phyloP scores from a whole-genome alignment of 2,888 invertebrate species.

The Yponomeuta malinellus region DNA sequence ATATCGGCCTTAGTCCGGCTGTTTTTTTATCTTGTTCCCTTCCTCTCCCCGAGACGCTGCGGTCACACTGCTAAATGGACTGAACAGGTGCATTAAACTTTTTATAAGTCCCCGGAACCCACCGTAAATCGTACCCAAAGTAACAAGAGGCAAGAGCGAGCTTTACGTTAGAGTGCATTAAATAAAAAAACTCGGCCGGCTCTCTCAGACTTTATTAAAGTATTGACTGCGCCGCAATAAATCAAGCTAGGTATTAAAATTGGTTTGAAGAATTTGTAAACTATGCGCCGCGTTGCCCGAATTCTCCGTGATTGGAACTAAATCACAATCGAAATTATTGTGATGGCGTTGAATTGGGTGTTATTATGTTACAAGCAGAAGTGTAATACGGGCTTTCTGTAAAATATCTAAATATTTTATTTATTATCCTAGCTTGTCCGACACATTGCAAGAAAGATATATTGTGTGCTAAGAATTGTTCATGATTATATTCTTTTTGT shows the following conservation, averaged over 20 bases:
- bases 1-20: too few species aligned
- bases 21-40: conserved; percentile 24
- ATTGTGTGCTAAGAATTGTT: too few species aligned
- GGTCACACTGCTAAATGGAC: conserved; percentile 57
- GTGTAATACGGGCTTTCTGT: not conserved
- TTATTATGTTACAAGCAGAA: not conserved
- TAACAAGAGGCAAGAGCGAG: conserved; percentile 49
- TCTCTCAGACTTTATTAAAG: conserved; percentile 44
- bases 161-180: conserved; percentile 27
- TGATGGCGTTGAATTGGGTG: not conserved
- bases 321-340: not conserved
- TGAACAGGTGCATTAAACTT: conserved; percentile 61
- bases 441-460: too few species aligned
- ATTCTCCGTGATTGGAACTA: conserved; percentile 1
- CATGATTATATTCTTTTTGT: too few species aligned
- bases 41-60: conserved; percentile 22
- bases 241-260: conserved; percentile 17
- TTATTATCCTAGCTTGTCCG: too few species aligned
- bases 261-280: conserved; percentile 11
- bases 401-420: too few species aligned
- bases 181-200: conserved; percentile 17
- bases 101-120: conserved; percentile 41
- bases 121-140: conserved; percentile 59
- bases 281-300: conserved; percentile 10
- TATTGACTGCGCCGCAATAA: conserved; percentile 22